Base-by-base conservation (phyloP, 2,888 invertebrate species). In the Mythimna vitellina region DNA sequence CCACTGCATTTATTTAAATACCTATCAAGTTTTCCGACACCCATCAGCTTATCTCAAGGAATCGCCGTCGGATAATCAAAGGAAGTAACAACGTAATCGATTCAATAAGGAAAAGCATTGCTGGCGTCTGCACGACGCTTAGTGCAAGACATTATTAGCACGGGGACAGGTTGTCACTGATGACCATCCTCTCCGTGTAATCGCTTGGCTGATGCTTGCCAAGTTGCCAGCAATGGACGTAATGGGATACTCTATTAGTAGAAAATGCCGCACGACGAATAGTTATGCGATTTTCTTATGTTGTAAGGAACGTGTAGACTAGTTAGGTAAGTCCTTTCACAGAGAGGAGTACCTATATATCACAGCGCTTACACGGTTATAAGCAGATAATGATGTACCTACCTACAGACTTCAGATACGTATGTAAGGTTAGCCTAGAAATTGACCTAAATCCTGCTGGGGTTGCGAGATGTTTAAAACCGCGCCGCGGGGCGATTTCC, bases 91-190 rank as follows among this genome's bases (percentile, higher is more conserved):
- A 12, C n/a, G 22, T 71, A 71, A 64, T 61, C 49, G 57, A 60
- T 70, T 53, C 70, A 32, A 22, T 58, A 49, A 53, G 22, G 51
- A 62, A 77, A 20, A 77, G 17, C 42, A 46, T 53, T 58, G 35
- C 75, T 75, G 57, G 58, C 46, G 35, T 51, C 42, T 25, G 65
- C 46, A 25, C 25, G 29, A 9, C 29, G 54, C 61, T 58, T 56
- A 63, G 56, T 42, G 65, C 20, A 14, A 29, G 29, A 32, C 22
- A 32, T 67, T 65, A 62, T 78, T 68, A 74, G 73, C 66, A 64
- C 22, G 17, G 61, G 65, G 38, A 70, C 76, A 65, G 65, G 78
- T 78, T 46, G 42, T 35, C 73, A 9, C 54, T 73, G 80, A 79
- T 78, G 46, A 58, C 77, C 63, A 73, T 79, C 56, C 60, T 53